A percentile compares a stretch with the other conserved stretches of the same genome.
Evolutionary conservation across 2,113 vertebrate genomes (phyloP).

Genomic region (Glaucidium brasilianum): DNA sequence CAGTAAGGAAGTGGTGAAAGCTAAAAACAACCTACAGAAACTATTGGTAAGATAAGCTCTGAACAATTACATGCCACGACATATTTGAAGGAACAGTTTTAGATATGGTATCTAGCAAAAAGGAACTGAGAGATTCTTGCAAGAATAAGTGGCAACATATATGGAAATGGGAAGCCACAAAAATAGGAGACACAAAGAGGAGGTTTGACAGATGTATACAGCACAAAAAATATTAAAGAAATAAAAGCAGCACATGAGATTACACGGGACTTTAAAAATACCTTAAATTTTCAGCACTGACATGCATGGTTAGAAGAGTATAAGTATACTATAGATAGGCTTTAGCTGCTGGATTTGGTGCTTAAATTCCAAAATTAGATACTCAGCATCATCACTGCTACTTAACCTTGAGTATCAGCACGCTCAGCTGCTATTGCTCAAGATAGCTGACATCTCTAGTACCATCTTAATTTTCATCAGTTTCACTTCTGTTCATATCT

Average conservation of each 20-base stretch:
- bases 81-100: not conserved
- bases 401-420: not conserved
- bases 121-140: not conserved
- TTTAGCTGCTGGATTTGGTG: not conserved
- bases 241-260: not conserved
- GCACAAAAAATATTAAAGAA: not conserved
- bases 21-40: not conserved
- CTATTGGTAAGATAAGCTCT: not conserved
- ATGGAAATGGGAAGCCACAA: not conserved
- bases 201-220: not conserved
- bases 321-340: not conserved
- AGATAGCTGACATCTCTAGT: not conserved
- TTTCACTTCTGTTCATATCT: constrained; percentile 37
- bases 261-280: not conserved
- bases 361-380: not conserved
- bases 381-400: not conserved
- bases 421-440: not conserved
- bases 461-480: not conserved
- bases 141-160: not conserved
- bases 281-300: not conserved
- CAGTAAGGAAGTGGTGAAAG: not conserved
- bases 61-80: not conserved
- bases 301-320: not conserved
- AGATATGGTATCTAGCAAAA: not conserved
- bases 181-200: not conserved